Evolutionary conservation across 2,888 invertebrate species (phyloP).

Genomic region (Sericinus montela): DNA sequence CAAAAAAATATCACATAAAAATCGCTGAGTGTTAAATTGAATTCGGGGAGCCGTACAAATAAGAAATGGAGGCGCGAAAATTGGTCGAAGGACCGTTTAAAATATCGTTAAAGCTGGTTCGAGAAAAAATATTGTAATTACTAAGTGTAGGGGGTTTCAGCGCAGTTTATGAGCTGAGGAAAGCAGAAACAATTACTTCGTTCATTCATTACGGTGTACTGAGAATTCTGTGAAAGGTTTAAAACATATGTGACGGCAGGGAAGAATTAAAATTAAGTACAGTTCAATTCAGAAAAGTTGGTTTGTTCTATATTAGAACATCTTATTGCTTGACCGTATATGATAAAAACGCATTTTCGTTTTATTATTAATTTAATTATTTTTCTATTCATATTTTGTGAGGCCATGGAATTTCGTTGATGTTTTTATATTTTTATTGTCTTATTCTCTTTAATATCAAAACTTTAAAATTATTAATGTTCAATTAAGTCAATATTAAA

Average conservation of each 20-base stretch:
- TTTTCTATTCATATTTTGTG: too few species aligned
- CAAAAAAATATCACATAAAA: slow-evolving; percentile 56
- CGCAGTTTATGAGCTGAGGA: slow-evolving; percentile 61
- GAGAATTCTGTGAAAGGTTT: slow-evolving; percentile 38
- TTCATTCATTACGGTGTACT: slow-evolving; percentile 45
- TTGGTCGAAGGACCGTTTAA: slow-evolving; percentile 67
- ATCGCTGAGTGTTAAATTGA: slow-evolving; percentile 75
- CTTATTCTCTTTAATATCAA: too few species aligned
- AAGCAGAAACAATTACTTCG: slow-evolving; percentile 47
- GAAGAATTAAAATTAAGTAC: neutral
- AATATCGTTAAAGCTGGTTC: slow-evolving; percentile 70
- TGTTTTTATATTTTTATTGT: too few species aligned
- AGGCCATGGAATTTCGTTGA: too few species aligned
- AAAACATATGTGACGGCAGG: slow-evolving; percentile 17
- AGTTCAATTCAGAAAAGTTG: too few species aligned
- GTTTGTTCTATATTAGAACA: too few species aligned
- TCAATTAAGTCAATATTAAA: too few species aligned
- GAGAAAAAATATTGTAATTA: slow-evolving; percentile 70
- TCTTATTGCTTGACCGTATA: too few species aligned
- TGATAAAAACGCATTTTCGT: too few species aligned
- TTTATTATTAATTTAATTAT: too few species aligned
- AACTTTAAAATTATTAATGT: too few species aligned
- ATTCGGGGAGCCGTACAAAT: slow-evolving; percentile 70
- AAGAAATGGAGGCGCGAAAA: slow-evolving; percentile 72
- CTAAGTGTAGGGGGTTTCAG: slow-evolving; percentile 33